phyloP scores from a whole-genome alignment of 1,140 invertebrate species.

The Vanessa tameamea region DNA sequence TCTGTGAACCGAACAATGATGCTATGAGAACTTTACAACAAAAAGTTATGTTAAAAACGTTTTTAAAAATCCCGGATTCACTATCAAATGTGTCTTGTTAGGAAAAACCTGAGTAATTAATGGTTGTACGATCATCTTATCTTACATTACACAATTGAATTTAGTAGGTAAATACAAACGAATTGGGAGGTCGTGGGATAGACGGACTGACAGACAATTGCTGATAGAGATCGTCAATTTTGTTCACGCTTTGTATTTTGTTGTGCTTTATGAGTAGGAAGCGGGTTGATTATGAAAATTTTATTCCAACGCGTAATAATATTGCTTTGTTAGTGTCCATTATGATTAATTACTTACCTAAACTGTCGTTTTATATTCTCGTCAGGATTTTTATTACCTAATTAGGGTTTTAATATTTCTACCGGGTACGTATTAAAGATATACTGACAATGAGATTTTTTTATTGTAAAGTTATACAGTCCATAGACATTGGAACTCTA shows the following conservation, averaged over 20 bases:
- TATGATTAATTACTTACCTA: slow-evolving; percentile 31
- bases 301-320: slow-evolving; percentile 20
- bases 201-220: slow-evolving; percentile 46
- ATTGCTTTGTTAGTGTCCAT: slow-evolving; percentile 23
- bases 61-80: slow-evolving; percentile 43
- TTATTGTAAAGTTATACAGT: too few relatives aligned
- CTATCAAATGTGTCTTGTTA: slow-evolving; percentile 49
- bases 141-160: slow-evolving; percentile 65
- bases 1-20: slow-evolving; percentile 20
- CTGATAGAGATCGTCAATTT: slow-evolving; percentile 66
- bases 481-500: too few relatives aligned
- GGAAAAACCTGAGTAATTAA: slow-evolving; percentile 64
- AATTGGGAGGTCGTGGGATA: slow-evolving; percentile 68
- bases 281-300: slow-evolving; percentile 39
- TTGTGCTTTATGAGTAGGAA: slow-evolving; percentile 63
- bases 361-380: slow-evolving; percentile 13
- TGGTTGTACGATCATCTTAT: slow-evolving; percentile 56
- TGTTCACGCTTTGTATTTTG: slow-evolving; percentile 59
- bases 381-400: slow-evolving; percentile 26
- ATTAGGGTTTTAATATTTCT: slow-evolving; percentile 2
- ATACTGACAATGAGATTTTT: background rate
- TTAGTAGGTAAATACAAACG: slow-evolving; percentile 55
- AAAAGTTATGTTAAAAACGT: slow-evolving; percentile 21
- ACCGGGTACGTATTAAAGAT: slow-evolving; percentile 2
- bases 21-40: slow-evolving; percentile 30